Evolutionary conservation across 2,113 vertebrate genomes (phyloP), one percentile per base, ranked within the genome.

Genomic region (Peromyscus leucopus): DNA sequence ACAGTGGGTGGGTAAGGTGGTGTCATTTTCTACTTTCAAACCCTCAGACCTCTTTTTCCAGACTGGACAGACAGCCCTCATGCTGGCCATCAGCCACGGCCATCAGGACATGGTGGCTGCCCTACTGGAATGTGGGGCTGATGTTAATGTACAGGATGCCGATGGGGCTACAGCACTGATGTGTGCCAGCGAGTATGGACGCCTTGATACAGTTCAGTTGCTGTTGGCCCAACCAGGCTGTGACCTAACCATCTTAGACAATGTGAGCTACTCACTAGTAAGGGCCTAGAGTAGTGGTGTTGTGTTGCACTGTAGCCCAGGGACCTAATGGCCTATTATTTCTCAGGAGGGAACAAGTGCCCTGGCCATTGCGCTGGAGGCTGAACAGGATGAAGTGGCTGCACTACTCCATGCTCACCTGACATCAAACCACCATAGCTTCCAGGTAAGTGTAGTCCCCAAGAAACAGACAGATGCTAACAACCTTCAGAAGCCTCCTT

Each of bases 141-240:
- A 99, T 0, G 99, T 99, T 21, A 99, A 99, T 61, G 97, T 99
- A 13, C 99, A 99, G 97, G 99, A 99, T 0, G 99, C 99, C 0
- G 99, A 99, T 39, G 99, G 99, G n/a, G 99, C 99, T 0, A 99
- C 99, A 0, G 99, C 99, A 0, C 98, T 99, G 26, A 99, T 99
- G 99, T 99, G 99, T 0, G 99, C 99, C 96, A 99, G 99, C 0
- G 99, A 99, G 95, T 99, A 99, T 0, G 99, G 99, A 28, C 99
- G 99, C 0, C 78, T 98, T 1, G 99, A 99, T 97, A 99, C 99
- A 0, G 99, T 99, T 76, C 99, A 97, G 83, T 96, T 99, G 97
- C 98, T 99, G 89, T 98, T 99, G 97, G 99, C 99, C 61, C 99
- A 99, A 98, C 98, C 99, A 0, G 98, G 98, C 57, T 99, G 99